phyloP scores from a whole-genome alignment of 2,113 vertebrate species.

The Girardinichthys multiradiatus region DNA sequence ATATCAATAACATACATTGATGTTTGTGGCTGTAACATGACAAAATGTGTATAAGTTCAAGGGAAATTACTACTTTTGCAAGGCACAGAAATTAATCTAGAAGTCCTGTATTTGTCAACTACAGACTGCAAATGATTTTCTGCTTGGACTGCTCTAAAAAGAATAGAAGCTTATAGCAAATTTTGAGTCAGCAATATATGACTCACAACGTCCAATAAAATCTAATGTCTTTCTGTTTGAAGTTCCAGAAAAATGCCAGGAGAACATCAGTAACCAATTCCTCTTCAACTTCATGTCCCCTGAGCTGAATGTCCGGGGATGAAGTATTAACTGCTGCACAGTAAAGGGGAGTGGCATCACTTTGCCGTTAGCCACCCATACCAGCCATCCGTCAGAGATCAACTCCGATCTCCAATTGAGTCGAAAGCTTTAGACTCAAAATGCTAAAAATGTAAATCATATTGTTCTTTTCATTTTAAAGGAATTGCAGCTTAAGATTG shows the following conservation, averaged over 20 bases:
- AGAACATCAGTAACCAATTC: conserved; percentile 6
- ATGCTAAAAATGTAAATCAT: conserved; percentile 57
- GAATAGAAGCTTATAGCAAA: background rate
- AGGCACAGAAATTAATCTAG: too few species aligned
- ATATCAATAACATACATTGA: too few species aligned
- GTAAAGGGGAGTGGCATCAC: conserved; percentile 42
- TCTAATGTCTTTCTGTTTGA: background rate
- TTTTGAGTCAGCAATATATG: background rate
- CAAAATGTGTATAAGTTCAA: too few species aligned
- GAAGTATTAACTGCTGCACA: conserved; percentile 28
- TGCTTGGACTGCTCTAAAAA: background rate
- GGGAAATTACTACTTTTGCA: too few species aligned
- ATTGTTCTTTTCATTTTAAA: conserved; percentile 28
- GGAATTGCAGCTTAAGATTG: conserved; percentile 14
- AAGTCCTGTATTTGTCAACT: too few species aligned
- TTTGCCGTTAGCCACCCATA: conserved; percentile 56
- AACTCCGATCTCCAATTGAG: conserved; percentile 8
- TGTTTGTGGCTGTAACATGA: too few species aligned
- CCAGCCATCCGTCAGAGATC: conserved; percentile 22
- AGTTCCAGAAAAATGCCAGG: conserved; percentile 14
- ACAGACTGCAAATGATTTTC: too few species aligned
- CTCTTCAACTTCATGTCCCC: conserved; percentile 18
- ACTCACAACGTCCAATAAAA: background rate
- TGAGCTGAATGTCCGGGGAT: conserved; percentile 12
- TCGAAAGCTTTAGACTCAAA: conserved; percentile 33